Evolutionary conservation across 2,113 vertebrate genomes (phyloP).

Genomic region (Peromyscus californicus): DNA sequence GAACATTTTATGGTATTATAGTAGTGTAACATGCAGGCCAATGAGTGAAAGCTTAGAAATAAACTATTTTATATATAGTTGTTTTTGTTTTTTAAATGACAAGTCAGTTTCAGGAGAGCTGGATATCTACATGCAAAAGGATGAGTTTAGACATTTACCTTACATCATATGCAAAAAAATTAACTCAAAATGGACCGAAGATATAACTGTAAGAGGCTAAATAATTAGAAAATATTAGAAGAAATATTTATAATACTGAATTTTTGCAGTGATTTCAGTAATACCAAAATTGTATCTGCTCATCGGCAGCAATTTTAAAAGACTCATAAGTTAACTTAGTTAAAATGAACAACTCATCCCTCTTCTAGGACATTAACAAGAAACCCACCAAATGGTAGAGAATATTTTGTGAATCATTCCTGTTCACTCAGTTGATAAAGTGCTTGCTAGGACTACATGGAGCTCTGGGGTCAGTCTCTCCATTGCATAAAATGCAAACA

Average conservation of each 20-base stretch:
- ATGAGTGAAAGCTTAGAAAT: neutral
- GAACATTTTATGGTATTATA: neutral
- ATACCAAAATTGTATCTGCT: neutral
- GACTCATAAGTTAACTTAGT: neutral
- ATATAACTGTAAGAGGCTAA: neutral
- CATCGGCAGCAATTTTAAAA: slow-evolving; percentile 35
- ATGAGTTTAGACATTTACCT: neutral
- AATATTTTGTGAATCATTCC: neutral
- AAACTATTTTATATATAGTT: neutral
- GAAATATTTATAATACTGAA: neutral
- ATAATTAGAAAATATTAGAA: neutral
- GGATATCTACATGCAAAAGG: neutral
- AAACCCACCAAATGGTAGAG: neutral
- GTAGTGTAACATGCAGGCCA: neutral
- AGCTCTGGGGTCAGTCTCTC: neutral
- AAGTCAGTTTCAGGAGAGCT: neutral
- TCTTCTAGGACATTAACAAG: neutral
- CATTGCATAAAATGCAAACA: neutral
- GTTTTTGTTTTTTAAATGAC: neutral
- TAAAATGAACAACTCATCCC: slow-evolving; percentile 23
- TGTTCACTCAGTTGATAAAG: neutral
- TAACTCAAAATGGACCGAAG: neutral
- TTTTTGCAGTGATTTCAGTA: neutral
- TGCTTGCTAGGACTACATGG: neutral
- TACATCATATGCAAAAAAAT: neutral